Evolutionary conservation across 2,113 vertebrate genomes (phyloP), one percentile per base, ranked within the genome.

Genomic region (Ia io): DNA sequence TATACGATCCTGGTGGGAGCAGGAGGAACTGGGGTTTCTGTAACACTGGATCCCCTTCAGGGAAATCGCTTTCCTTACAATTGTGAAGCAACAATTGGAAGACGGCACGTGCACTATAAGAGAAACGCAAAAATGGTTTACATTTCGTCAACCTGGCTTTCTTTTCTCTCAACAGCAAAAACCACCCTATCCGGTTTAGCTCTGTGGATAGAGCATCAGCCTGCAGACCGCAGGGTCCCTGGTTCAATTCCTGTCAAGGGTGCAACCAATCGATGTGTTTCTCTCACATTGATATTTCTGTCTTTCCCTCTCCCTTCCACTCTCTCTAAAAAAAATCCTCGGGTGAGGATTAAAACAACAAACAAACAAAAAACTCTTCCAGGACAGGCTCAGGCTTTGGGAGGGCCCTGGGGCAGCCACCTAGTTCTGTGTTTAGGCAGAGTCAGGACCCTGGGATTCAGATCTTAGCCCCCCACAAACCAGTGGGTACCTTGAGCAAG

Each of bases 41-140:
- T 88, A 85, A 65, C 96, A 97, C 3, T 0, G 30, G 23, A 97
- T 95, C 5, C 0, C 32, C 28, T 10, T 4, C 47, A 0, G 23
- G 49, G 35, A 0, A 80, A 92, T 71, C 37, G 0, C n/a, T n/a
- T 0, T 88, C 59, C 6, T 0, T 42, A 9, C 1, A 16, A 74
- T 83, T 0, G 0, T 4, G 49, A 40, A 97, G 78, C 97, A 97
- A 28, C 96, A 97, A 0, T 1, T 93, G 95, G 91, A 51, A 44
- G 51, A n/a, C 0, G 56, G 0, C 30, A 83, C 69, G 0, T 65
- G 92, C 42, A 97, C 96, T 96, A 3, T 28, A 88, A 95, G 28
- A 79, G 74, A 92, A 93, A 9, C 49, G 85, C 20, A 67, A 8
- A 63, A 2, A 37, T 5, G 16, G 4, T 51, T 67, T n/a, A 37